Conservation (phyloP, 2,113 vertebrate genomes). For the Oxygymnocypris stewartii region DNA sequence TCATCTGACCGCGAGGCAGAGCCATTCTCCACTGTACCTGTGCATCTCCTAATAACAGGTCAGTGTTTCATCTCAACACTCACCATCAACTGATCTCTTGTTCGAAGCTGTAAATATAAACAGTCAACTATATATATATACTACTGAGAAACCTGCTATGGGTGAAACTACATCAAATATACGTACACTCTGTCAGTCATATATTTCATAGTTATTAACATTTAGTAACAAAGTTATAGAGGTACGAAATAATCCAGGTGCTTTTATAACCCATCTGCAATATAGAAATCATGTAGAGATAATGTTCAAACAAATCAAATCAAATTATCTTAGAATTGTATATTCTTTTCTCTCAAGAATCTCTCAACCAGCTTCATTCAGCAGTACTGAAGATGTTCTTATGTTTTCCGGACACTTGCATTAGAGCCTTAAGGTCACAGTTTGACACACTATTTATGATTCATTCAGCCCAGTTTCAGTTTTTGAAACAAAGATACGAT, state of each 20-base stretch:
- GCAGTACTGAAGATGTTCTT: not conserved
- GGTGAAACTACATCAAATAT: not conserved
- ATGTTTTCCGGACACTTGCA: not conserved
- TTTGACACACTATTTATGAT: not conserved
- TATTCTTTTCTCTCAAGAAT: not conserved
- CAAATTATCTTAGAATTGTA: too few species aligned
- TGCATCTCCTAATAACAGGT: constrained; percentile 72
- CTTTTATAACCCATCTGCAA: not conserved
- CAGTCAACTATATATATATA: not conserved
- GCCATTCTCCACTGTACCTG: constrained; percentile 67
- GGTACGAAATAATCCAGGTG: not conserved
- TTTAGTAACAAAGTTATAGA: not conserved
- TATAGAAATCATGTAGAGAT: not conserved
- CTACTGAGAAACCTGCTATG: not conserved
- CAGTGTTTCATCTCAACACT: not conserved
- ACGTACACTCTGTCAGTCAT: not conserved
- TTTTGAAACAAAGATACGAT: too few species aligned
- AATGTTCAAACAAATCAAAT: not conserved
- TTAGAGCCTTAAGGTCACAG: not conserved
- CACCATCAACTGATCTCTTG: not conserved
- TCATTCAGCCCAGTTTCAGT: too few species aligned
- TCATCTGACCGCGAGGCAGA: not conserved
- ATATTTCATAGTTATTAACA: not conserved
- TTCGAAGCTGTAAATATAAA: not conserved
- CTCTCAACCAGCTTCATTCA: not conserved